phyloP scores from a whole-genome alignment of 2,888 invertebrate species.

The Aphodius granarius region DNA sequence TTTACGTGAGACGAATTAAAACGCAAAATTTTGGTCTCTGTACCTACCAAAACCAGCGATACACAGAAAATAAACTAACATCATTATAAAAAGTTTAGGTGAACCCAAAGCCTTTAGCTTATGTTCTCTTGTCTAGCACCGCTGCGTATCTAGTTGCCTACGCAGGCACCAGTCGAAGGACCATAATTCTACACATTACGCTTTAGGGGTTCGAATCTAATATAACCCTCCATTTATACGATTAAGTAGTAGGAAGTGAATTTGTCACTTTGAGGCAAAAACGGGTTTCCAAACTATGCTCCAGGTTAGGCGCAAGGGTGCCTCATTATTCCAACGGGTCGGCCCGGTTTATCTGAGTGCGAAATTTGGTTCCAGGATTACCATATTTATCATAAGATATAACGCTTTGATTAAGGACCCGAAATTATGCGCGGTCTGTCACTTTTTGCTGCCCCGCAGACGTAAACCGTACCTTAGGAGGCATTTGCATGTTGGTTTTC shows the following conservation, averaged over 20 bases:
- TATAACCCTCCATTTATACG: not conserved
- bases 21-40: not conserved
- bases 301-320: not conserved
- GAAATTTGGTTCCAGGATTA: not conserved
- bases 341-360: not conserved
- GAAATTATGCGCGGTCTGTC: not conserved
- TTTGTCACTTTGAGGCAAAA: not conserved
- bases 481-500: too few relatives aligned
- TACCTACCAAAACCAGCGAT: not conserved
- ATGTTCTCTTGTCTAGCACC: too few relatives aligned
- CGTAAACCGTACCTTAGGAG: not conserved
- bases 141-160: too few relatives aligned
- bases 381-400: slow-evolving; percentile 10
- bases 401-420: slow-evolving; percentile 2
- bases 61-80: not conserved
- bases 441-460: not conserved
- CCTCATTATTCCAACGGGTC: not conserved
- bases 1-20: not conserved
- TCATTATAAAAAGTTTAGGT: not conserved
- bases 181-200: not conserved
- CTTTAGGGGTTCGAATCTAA: not conserved
- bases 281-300: not conserved
- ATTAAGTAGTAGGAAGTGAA: not conserved
- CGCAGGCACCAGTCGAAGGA: too few relatives aligned
- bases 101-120: too few relatives aligned